Conservation (phyloP, 2,888 invertebrate species). For the Acrobasis consociella region DNA sequence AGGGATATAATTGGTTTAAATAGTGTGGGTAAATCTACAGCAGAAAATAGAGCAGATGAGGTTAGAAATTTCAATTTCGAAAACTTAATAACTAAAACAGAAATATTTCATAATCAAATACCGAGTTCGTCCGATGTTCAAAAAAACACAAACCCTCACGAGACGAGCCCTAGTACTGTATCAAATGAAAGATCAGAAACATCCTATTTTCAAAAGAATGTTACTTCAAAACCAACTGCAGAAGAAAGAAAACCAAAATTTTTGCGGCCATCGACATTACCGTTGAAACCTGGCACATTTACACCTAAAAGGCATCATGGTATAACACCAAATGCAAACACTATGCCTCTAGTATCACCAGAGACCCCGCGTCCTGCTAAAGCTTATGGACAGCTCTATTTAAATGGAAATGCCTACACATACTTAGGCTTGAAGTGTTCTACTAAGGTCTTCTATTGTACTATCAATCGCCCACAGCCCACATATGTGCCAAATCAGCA, state of each 20-base stretch:
- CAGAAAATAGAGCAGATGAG: constrained; percentile 61
- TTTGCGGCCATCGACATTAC: constrained; percentile 90
- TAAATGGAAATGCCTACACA: constrained; percentile 96
- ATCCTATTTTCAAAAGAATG: constrained; percentile 74
- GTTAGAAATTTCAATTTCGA: constrained; percentile 76
- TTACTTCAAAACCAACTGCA: constrained; percentile 46
- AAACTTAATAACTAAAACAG: constrained; percentile 76
- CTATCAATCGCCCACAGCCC: constrained; percentile 96
- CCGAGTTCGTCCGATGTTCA: constrained; percentile 70
- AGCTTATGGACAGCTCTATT: constrained; percentile 93
- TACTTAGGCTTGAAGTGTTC: constrained; percentile 95
- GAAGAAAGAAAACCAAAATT: constrained; percentile 85
- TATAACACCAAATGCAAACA: constrained; percentile 91
- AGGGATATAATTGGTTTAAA: constrained; percentile 51
- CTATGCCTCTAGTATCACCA: constrained; percentile 92
- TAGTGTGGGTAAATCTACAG: constrained; percentile 44
- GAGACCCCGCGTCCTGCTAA: constrained; percentile 96
- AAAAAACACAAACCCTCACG: constrained; percentile 64
- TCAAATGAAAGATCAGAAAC: constrained; percentile 76
- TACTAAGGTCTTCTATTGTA: constrained; percentile 95
- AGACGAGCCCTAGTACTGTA: constrained; percentile 43
- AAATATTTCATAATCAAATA: constrained; percentile 76
- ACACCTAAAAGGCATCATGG: constrained; percentile 92
- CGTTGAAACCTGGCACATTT: constrained; percentile 92
- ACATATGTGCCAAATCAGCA: constrained; percentile 96